A percentile compares a stretch with the other conserved stretches of the same genome.
Conservation (phyloP, 2,888 invertebrate genomes). For the Tiphia femorata region DNA sequence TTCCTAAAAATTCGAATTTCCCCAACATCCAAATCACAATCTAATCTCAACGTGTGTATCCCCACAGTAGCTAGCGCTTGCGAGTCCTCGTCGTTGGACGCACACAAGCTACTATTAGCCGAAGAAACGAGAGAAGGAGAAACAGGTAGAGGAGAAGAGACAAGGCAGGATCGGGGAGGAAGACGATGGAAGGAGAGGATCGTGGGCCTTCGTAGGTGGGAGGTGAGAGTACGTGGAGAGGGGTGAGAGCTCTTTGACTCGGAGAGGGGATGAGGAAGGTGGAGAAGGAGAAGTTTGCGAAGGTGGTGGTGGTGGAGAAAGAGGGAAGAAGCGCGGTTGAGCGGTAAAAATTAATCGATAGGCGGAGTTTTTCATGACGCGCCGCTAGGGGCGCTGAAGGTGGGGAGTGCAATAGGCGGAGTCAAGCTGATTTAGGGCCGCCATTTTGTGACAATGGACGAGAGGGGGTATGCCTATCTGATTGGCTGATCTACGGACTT, state of each 20-base stretch:
- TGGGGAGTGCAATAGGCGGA: constrained; percentile 64
- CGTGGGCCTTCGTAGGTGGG: no score
- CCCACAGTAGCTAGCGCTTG: no score
- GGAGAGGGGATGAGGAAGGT: constrained; percentile 6
- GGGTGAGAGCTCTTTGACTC: neutral
- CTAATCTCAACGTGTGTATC: no score
- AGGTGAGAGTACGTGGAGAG: constrained; percentile 8
- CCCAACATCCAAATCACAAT: no score
- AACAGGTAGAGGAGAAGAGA: neutral
- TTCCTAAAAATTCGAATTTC: no score
- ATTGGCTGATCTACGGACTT: constrained; percentile 69
- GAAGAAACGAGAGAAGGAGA: neutral
- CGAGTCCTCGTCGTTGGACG: no score
- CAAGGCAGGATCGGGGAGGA: constrained; percentile 6
- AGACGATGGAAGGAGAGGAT: neutral
- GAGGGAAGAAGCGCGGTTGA: constrained; percentile 59
- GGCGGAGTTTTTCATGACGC: constrained; percentile 68
- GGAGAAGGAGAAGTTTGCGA: neutral
- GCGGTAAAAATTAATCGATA: constrained; percentile 69
- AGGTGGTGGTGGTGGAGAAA: constrained; percentile 28
- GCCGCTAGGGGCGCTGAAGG: constrained; percentile 56
- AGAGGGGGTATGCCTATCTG: constrained; percentile 67
- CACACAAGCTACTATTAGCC: no score
- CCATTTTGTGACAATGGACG: constrained; percentile 69
- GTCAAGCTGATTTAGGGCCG: constrained; percentile 68